A percentile compares a stretch with the other conserved stretches of the same genome.
These are phyloP conservation scores for Nephrocerus scutellatus DNA, from an alignment of 2,888 invertebrate species.

Conservation along the genomic window DNA sequence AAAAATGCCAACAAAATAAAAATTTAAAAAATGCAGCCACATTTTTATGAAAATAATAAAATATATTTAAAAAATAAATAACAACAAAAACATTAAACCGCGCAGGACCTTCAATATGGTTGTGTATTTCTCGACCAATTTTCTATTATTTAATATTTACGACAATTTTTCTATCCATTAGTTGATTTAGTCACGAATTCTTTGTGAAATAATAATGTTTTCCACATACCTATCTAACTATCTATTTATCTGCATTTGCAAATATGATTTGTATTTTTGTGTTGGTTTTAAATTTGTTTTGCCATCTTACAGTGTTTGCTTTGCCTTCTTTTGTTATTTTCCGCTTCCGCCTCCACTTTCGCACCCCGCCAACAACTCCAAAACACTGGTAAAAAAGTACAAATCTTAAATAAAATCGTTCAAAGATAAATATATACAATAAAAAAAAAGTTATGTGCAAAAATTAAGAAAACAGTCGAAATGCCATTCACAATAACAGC, in stretches of 20 bases:
- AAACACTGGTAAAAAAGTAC: constrained; percentile 25
- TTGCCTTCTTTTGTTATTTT: constrained; percentile 5
- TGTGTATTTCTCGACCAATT: constrained; percentile 23
- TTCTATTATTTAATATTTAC: too few relatives aligned
- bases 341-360: constrained; percentile 16
- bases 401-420: constrained; percentile 21
- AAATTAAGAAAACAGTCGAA: constrained; percentile 1
- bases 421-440: constrained; percentile 6
- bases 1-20: neutral
- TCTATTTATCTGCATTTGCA: too few relatives aligned
- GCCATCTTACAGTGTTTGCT: neutral
- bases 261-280: constrained; percentile 3
- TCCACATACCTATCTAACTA: too few relatives aligned
- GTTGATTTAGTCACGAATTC: too few relatives aligned
- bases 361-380: constrained; percentile 25
- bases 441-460: constrained; percentile 2
- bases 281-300: constrained; percentile 1
- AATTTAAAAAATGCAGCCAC: neutral
- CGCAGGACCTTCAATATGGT: too few relatives aligned
- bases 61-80: too few relatives aligned
- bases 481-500: neutral
- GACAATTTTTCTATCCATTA: too few relatives aligned
- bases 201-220: too few relatives aligned
- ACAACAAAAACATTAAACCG: too few relatives aligned
- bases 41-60: constrained; percentile 9